Conservation (phyloP, 1,140 invertebrate species). For the Ceratosolen solmsi region DNA sequence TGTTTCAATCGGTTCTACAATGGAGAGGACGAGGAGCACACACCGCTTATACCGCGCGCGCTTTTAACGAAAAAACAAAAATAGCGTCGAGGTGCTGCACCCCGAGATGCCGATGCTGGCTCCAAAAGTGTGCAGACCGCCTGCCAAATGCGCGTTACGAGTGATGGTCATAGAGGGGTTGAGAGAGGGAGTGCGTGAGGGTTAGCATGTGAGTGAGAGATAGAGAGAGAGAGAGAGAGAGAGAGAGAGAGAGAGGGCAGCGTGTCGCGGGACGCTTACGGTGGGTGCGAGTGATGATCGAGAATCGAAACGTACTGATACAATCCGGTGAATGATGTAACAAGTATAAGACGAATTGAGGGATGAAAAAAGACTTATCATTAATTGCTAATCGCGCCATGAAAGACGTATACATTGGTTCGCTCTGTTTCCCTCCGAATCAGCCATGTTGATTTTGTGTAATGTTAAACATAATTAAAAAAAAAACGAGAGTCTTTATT, state of each 20-base stretch:
- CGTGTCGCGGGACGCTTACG: background rate
- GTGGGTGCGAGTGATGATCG: conserved; percentile 20
- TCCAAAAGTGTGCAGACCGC: too few species aligned
- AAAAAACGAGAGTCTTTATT: conserved; percentile 49
- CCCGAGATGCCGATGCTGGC: background rate
- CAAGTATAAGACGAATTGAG: conserved; percentile 22
- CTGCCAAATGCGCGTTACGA: too few species aligned
- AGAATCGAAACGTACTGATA: conserved; percentile 43
- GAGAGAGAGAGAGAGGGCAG: background rate
- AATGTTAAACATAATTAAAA: conserved; percentile 41
- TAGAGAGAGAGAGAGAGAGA: background rate
- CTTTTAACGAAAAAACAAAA: too few species aligned
- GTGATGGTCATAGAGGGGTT: too few species aligned
- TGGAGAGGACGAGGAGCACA: background rate
- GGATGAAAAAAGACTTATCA: conserved; percentile 44
- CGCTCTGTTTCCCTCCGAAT: conserved; percentile 51
- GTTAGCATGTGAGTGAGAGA: background rate
- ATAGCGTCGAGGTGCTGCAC: too few species aligned
- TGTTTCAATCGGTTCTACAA: conserved; percentile 36
- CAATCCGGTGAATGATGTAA: conserved; percentile 31
- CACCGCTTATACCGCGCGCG: background rate
- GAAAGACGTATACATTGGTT: conserved; percentile 46
- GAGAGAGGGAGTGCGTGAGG: background rate
- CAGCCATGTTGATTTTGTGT: conserved; percentile 51
- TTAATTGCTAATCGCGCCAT: conserved; percentile 41